These are phyloP conservation scores for Perdita meconis DNA, from an alignment of 2,888 invertebrate genomes.

Conservation along the genomic window DNA sequence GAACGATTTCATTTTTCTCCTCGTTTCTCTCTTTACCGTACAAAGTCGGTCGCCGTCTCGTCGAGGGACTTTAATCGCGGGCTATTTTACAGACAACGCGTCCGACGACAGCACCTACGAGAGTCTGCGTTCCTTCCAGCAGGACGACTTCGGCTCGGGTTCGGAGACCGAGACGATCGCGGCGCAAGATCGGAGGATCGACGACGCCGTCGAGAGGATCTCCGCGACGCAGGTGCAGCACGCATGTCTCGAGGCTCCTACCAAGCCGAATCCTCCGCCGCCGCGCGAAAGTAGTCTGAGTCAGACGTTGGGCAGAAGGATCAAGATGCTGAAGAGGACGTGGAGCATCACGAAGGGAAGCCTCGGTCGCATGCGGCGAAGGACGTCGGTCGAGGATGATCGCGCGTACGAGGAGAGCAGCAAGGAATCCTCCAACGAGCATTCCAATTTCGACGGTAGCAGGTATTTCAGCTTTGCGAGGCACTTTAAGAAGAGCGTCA, in stretches of 20 bases:
- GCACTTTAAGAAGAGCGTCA: conserved; percentile 75
- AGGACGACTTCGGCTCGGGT: conserved; percentile 76
- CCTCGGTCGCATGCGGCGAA: conserved; percentile 77
- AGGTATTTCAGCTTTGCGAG: conserved; percentile 80
- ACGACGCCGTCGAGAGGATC: neutral
- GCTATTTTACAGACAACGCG: conserved; percentile 69
- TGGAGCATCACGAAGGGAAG: conserved; percentile 83
- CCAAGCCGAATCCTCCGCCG: conserved; percentile 78
- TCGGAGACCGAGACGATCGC: conserved; percentile 68
- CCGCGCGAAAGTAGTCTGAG: conserved; percentile 79
- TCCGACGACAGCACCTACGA: conserved; percentile 83
- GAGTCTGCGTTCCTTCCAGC: conserved; percentile 75
- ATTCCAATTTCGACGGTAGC: conserved; percentile 62
- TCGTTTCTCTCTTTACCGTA: neutral
- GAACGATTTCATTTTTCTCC: conserved; percentile 9
- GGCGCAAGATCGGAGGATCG: conserved; percentile 12
- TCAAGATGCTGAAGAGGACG: conserved; percentile 80
- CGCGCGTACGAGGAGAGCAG: conserved; percentile 47
- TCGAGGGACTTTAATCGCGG: neutral
- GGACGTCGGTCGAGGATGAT: conserved; percentile 69
- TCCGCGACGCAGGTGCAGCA: conserved; percentile 10
- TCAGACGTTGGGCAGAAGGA: conserved; percentile 78
- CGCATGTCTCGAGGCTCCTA: conserved; percentile 72
- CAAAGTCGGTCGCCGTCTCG: neutral
- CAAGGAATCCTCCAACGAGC: conserved; percentile 61